Evolutionary conservation across 1,140 invertebrate genomes (phyloP), one percentile per base, ranked within the genome.

Genomic region (Leguminivora glycinivorella): DNA sequence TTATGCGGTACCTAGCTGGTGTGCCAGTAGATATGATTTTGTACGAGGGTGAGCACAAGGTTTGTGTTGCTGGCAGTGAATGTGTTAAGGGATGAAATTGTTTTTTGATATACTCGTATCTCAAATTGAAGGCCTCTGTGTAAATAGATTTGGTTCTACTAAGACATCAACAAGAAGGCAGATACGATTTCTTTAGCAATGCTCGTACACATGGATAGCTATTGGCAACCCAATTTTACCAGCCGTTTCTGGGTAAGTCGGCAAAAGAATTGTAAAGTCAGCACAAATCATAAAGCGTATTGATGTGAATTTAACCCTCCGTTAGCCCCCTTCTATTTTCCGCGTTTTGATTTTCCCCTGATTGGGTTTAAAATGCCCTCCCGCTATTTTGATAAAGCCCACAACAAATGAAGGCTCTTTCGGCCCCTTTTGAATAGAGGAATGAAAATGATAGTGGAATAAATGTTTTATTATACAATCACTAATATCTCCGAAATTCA

Each of bases 231-330:
- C 47, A n/a, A 19, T 47, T 47, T 38, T 38, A 43, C 7, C 47
- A n/a, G 19, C 47, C 4, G 47, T 52, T 52, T 52, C 19, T 52
- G n/a, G 17, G 47, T 52, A 63, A 63, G 43, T 22, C 47, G 22
- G 76, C 81, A 76, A 85, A 79, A 82, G 72, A 85, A 82, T 78
- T 72, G 80, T 79, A 83, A 84, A 77, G 85, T 89, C 85, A 85
- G 85, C 87, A 80, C 56, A 82, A 84, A 77, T 89, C 85, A 88
- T 89, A 87, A 84, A 86, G 85, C 81, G 80, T 87, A 89, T 88
- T 85, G 85, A 89, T 89, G 76, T 80, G 81, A 89, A 84, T 89
- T 88, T 87, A 89, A 87, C 88, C 88, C 88, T 90, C 88, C 78
- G 85, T 85, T 88, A 76, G 81, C 77, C 82, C 85, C 86, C 80